A percentile compares a stretch with the other conserved stretches of the same genome.
Evolutionary conservation across 35 echinoderm and acorn worm genomes (phyloP).

Genomic region (Patiria miniata): DNA sequence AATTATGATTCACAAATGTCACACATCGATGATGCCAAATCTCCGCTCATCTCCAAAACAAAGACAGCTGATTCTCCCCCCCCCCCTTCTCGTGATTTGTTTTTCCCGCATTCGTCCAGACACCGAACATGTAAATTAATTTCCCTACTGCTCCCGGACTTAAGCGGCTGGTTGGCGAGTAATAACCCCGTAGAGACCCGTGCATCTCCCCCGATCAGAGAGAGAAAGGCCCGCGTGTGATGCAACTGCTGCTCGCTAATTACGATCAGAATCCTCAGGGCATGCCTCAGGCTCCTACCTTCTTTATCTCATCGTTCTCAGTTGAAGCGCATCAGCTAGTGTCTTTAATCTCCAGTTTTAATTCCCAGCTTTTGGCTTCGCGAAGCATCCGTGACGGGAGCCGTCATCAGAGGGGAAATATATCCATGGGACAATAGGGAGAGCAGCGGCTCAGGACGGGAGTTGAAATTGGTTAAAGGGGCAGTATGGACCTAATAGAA

Average conservation of each 20-base stretch:
- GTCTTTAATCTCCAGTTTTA: too few relatives aligned
- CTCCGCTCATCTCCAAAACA: neutral
- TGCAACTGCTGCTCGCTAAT: neutral
- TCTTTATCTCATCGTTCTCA: too few relatives aligned
- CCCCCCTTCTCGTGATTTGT: neutral
- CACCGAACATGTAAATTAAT: conserved; percentile 24
- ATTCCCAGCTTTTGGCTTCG: too few relatives aligned
- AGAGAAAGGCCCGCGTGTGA: neutral
- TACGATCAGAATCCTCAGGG: neutral
- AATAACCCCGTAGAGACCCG: conserved; percentile 8
- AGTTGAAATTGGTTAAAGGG: too few relatives aligned
- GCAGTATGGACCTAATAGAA: too few relatives aligned
- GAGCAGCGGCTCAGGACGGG: too few relatives aligned
- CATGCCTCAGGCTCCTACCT: too few relatives aligned
- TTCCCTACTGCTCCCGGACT: neutral
- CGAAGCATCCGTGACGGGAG: too few relatives aligned
- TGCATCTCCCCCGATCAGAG: neutral
- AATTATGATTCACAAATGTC: too few relatives aligned
- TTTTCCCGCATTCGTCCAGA: neutral
- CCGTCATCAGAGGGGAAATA: too few relatives aligned
- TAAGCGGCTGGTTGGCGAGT: neutral
- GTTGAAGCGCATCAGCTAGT: too few relatives aligned
- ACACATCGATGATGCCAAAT: neutral
- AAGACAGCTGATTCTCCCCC: neutral
- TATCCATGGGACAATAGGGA: too few relatives aligned